Conservation (phyloP, 1,140 invertebrate genomes). For the Micrasema longulum region DNA sequence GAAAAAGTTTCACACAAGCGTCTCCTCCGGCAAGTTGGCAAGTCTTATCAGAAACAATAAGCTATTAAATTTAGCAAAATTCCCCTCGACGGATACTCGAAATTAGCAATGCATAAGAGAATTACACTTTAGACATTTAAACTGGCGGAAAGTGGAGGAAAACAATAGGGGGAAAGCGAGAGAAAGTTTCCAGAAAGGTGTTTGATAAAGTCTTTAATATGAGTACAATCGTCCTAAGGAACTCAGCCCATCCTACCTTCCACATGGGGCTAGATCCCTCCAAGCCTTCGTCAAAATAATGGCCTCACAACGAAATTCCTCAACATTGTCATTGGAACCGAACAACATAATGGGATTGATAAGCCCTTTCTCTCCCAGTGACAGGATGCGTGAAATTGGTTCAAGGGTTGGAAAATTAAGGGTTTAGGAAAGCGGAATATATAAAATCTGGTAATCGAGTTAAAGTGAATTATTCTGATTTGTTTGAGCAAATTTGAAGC, state of each 20-base stretch:
- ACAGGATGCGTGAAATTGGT: constrained; percentile 3
- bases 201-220: constrained; percentile 52
- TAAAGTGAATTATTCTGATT: constrained; percentile 20
- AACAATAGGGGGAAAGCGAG: constrained; percentile 37
- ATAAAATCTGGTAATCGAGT: constrained; percentile 31
- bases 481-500: not conserved
- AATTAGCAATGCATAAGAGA: constrained; percentile 55
- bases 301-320: too few relatives aligned
- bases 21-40: constrained; percentile 34
- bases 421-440: constrained; percentile 24
- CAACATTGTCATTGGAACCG: too few relatives aligned
- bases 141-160: constrained; percentile 50
- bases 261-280: too few relatives aligned
- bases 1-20: constrained; percentile 32
- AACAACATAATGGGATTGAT: not conserved
- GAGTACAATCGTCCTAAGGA: constrained; percentile 32
- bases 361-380: not conserved
- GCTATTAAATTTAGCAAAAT: constrained; percentile 53
- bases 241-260: not conserved
- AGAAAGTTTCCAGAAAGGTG: constrained; percentile 52
- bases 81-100: constrained; percentile 48
- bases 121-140: constrained; percentile 54
- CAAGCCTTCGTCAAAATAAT: too few relatives aligned
- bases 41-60: constrained; percentile 55
- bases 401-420: constrained; percentile 41